Base-by-base conservation (phyloP, 2,888 invertebrate species). In the Drosophila mettleri region DNA sequence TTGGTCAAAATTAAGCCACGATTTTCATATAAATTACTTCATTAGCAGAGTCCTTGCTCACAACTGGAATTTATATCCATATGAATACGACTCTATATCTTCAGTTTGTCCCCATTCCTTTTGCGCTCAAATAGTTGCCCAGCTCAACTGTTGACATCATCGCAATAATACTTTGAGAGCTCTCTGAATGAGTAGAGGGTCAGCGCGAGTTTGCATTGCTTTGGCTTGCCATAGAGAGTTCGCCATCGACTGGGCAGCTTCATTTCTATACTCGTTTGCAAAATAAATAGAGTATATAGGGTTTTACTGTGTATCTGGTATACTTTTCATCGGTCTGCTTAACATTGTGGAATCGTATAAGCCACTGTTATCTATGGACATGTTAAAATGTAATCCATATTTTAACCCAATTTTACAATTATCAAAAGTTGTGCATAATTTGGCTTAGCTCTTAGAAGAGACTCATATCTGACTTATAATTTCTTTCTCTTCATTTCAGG, bases 21-120 rank as follows among this genome's bases (percentile, higher is more conserved):
- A 71, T 86, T 68, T 71, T 74, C 83, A 83, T 83, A 86, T 74
- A 83, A 83, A 83, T 77, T 79, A 77, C 83, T 82, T 83, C 86
- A 83, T 83, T 83, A 83, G 53, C 31, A 20, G 16, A 43, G 55
- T 59, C 66, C 66, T 73, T 69, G 41, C 48, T 58, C 59, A 27
- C 64, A 60, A 38, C 31, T 65, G 61, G 43, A 68, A 80, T 84
- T 75, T 69, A 39, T 49, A 38, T 22, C 16, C 14, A 43, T 8
- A 62, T 27, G 20, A 20, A 20, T 48, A 29, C 7, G n/a, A n/a
- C n/a, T n/a, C n/a, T n/a, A 43, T 24, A 43, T 43, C 24, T n/a
- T 16, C 4, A n/a, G 43, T 24, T 3, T 0, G 24, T 24, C n/a
- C 43, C 12, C 24, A n/a, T 7, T 14, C 41, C 8, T 1, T 8